These are phyloP conservation scores for Myotis planiceps DNA, from an alignment of 2,797 vertebrate species.

Conservation along the genomic window DNA sequence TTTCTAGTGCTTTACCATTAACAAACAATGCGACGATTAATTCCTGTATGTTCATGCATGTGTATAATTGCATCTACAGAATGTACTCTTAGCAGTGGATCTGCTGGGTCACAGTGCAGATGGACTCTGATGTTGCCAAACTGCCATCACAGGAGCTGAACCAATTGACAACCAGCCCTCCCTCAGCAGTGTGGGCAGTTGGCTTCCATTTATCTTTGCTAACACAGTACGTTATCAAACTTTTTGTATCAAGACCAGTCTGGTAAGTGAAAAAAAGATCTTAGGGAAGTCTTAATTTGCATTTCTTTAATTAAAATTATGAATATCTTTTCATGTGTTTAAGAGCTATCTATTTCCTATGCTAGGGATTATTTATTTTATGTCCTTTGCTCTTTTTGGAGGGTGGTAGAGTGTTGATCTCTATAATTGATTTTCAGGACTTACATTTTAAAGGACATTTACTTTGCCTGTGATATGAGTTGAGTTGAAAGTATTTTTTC, in stretches of 20 bases:
- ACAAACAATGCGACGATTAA: background rate
- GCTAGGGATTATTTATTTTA: background rate
- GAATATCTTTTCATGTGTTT: background rate
- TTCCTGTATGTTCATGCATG: background rate
- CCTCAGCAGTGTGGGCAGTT: background rate
- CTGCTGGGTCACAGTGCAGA: background rate
- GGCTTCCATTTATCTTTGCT: background rate
- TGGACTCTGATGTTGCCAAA: background rate
- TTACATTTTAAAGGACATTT: constrained; percentile 39
- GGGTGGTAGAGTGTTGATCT: background rate
- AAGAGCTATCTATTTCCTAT: background rate
- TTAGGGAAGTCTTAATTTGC: background rate
- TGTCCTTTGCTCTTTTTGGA: background rate
- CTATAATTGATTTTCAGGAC: constrained; percentile 17
- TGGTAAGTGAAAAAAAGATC: background rate
- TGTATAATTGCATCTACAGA: background rate
- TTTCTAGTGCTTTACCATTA: background rate
- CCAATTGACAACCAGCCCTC: rapidly evolving
- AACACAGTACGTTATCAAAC: too few relatives aligned
- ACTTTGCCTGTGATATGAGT: background rate
- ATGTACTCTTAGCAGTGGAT: background rate
- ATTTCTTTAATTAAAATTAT: background rate
- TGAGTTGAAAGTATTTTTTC: constrained; percentile 31
- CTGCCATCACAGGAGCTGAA: background rate
- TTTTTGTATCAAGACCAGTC: background rate